Conservation (phyloP, 53 echinoderm and acorn worm genomes). For the Echinometra lucunter region DNA sequence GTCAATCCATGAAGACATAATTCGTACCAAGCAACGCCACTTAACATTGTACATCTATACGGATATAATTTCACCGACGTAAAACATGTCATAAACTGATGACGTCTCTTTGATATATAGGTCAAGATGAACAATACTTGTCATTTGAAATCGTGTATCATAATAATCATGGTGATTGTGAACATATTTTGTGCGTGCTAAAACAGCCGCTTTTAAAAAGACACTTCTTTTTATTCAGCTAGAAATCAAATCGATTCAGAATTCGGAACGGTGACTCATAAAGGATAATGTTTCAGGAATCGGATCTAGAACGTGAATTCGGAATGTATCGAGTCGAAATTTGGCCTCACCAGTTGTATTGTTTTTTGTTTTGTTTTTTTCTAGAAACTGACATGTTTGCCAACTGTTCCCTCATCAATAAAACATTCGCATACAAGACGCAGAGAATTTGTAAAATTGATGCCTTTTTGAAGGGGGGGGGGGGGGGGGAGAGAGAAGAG, state of each 20-base stretch:
- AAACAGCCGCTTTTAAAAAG: not conserved
- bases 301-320: not conserved
- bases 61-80: too few relatives aligned
- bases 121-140: not conserved
- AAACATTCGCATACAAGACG: slow-evolving; percentile 2
- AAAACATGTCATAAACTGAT: not conserved
- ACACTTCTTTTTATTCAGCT: not conserved
- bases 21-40: too few relatives aligned
- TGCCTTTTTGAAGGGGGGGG: too few relatives aligned
- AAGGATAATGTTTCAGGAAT: not conserved
- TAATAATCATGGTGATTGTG: not conserved
- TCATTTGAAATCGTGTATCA: not conserved
- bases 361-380: too few relatives aligned
- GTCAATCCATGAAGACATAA: too few relatives aligned
- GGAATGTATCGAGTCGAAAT: slow-evolving; percentile 1
- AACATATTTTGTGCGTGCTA: not conserved
- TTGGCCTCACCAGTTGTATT: not conserved
- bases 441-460: not conserved
- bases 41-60: too few relatives aligned
- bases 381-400: not conserved
- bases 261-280: not conserved
- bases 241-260: not conserved
- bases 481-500: too few relatives aligned
- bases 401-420: slow-evolving; percentile 18
- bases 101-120: not conserved